phyloP scores from a whole-genome alignment of 1,140 invertebrate genomes.

The Listronotus bonariensis region DNA sequence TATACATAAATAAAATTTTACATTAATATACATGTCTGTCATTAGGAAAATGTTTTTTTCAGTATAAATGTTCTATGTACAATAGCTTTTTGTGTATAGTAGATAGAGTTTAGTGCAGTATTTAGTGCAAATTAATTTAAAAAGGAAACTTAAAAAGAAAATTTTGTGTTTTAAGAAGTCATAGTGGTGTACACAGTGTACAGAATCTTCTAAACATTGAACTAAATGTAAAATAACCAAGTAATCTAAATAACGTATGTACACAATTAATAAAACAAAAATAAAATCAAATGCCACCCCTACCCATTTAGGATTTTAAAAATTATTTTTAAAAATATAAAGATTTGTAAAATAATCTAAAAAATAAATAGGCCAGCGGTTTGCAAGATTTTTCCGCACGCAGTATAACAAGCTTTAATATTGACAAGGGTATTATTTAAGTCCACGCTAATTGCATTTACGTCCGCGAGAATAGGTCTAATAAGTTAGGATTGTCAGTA shows the following conservation, averaged over 20 bases:
- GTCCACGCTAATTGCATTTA: too few species aligned
- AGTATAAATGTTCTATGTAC: constrained; percentile 22
- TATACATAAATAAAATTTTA: constrained; percentile 5
- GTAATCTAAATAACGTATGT: constrained; percentile 40
- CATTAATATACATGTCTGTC: constrained; percentile 6
- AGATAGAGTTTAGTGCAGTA: constrained; percentile 18
- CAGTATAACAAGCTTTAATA: too few species aligned
- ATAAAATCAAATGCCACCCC: constrained; percentile 49
- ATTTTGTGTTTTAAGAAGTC: constrained; percentile 30
- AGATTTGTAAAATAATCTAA: too few species aligned
- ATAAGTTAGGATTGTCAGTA: too few species aligned
- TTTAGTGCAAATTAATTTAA: constrained; percentile 19
- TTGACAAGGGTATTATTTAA: too few species aligned
- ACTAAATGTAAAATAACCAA: constrained; percentile 37
- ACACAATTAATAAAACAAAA: constrained; percentile 36
- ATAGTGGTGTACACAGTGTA: constrained; percentile 43
- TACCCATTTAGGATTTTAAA: constrained; percentile 16
- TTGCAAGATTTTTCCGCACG: background rate
- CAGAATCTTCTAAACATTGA: constrained; percentile 43
- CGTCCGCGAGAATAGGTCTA: too few species aligned
- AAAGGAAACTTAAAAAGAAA: constrained; percentile 31
- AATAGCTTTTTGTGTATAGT: constrained; percentile 17
- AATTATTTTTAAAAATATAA: too few species aligned
- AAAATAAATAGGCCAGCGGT: background rate
- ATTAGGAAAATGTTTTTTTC: background rate